Conservation (phyloP, 2,888 invertebrate genomes). For the Athalia rosae region DNA sequence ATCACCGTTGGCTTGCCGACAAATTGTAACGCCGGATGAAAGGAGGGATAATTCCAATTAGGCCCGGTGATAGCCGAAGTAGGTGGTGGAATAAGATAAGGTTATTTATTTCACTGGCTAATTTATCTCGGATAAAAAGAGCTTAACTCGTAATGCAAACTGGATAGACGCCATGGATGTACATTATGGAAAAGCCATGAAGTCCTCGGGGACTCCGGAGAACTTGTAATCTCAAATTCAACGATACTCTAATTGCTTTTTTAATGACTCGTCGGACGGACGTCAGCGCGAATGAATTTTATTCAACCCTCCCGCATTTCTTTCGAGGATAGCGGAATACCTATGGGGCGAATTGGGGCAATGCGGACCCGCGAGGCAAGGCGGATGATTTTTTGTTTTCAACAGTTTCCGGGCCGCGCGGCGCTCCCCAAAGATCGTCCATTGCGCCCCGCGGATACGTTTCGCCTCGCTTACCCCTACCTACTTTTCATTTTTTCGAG, state of each 20-base stretch:
- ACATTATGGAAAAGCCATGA: slow-evolving; percentile 49
- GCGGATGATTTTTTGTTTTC: too few relatives aligned
- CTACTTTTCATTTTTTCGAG: background rate
- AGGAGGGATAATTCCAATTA: slow-evolving; percentile 42
- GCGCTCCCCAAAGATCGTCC: too few relatives aligned
- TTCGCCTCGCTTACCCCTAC: background rate
- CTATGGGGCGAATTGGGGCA: too few relatives aligned
- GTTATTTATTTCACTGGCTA: slow-evolving; percentile 63
- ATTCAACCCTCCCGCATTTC: background rate
- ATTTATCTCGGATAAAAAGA: slow-evolving; percentile 64
- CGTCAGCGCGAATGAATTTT: background rate
- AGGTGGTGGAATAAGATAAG: slow-evolving; percentile 58
- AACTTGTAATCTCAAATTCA: slow-evolving; percentile 42
- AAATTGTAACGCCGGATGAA: slow-evolving; percentile 40
- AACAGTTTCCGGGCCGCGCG: too few relatives aligned
- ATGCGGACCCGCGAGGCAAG: too few relatives aligned
- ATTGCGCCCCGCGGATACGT: background rate
- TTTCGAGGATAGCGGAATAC: too few relatives aligned
- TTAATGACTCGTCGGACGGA: slow-evolving; percentile 8
- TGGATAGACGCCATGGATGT: slow-evolving; percentile 17
- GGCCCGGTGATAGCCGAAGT: slow-evolving; percentile 35
- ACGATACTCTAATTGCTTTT: slow-evolving; percentile 23
- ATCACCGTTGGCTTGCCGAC: slow-evolving; percentile 6
- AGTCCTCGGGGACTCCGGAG: slow-evolving; percentile 51
- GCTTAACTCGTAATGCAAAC: slow-evolving; percentile 47